Conservation (phyloP, 2,113 vertebrate genomes). For the Anguilla japonica region DNA sequence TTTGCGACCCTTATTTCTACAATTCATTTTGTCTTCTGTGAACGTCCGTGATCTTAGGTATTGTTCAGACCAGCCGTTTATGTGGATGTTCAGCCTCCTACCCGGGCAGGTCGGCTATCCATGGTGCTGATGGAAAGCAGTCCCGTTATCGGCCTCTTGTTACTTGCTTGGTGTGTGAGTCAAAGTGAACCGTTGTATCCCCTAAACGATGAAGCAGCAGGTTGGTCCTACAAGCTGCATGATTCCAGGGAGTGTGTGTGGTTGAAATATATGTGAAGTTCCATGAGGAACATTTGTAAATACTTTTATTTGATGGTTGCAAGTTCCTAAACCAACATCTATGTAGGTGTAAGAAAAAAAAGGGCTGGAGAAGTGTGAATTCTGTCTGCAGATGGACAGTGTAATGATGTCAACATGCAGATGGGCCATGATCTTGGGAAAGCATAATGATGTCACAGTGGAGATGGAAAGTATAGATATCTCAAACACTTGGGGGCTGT, state of each 20-base stretch:
- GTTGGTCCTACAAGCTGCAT: neutral
- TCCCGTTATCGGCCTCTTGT: neutral
- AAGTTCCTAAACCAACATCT: neutral
- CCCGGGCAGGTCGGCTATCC: neutral
- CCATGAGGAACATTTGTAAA: neutral
- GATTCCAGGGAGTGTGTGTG: neutral
- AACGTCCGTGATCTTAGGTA: neutral
- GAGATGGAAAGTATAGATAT: neutral
- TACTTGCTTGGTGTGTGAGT: neutral
- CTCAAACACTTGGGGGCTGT: neutral
- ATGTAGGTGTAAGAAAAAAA: neutral
- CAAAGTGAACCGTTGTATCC: neutral
- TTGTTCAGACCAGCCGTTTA: neutral
- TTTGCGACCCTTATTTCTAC: neutral
- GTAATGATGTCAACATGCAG: neutral
- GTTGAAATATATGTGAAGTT: neutral
- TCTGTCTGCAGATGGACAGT: neutral
- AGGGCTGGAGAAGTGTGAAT: neutral
- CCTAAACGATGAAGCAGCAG: neutral
- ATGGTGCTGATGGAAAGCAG: neutral
- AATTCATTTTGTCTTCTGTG: neutral
- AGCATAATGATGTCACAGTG: neutral
- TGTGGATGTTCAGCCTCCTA: neutral
- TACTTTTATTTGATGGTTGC: neutral
- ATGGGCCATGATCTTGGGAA: neutral